Conservation (phyloP, 2,113 vertebrate genomes). For the Ursus arctos region DNA sequence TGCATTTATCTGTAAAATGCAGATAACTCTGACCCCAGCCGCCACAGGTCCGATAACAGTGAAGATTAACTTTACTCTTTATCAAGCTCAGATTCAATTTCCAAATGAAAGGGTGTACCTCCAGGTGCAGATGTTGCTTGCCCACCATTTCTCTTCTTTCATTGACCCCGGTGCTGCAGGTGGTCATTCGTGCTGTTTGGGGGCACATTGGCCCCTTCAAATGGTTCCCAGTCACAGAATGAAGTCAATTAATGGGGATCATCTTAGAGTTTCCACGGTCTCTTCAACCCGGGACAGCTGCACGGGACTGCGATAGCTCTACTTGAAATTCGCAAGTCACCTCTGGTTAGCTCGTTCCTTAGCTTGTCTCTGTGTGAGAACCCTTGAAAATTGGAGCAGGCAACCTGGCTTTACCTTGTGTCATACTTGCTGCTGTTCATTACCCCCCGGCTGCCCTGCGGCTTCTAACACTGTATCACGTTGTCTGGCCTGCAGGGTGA, state of each 20-base stretch:
- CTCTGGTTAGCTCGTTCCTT: conserved; percentile 45
- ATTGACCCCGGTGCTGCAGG: not conserved
- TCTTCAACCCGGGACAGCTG: not conserved
- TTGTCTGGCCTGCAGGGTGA: conserved; percentile 10
- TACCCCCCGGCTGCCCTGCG: not conserved
- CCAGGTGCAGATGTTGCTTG: not conserved
- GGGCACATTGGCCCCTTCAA: not conserved
- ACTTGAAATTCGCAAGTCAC: conserved; percentile 66
- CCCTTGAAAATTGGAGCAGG: not conserved
- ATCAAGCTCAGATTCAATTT: not conserved
- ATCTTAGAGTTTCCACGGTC: not conserved
- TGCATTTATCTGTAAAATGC: conserved; percentile 41
- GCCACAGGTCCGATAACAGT: not conserved
- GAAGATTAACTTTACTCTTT: not conserved
- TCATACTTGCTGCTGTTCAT: not conserved
- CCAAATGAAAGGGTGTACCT: not conserved
- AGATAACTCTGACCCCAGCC: not conserved
- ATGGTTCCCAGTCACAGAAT: not conserved
- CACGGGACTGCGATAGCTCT: not conserved
- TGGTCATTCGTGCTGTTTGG: not conserved
- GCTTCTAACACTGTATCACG: not conserved
- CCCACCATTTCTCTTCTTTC: not conserved
- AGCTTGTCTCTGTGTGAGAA: not conserved
- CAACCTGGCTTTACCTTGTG: not conserved
- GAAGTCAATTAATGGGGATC: conserved; percentile 49